Evolutionary conservation across 2,113 vertebrate species (phyloP).

Genomic region (Acanthisitta chloris): DNA sequence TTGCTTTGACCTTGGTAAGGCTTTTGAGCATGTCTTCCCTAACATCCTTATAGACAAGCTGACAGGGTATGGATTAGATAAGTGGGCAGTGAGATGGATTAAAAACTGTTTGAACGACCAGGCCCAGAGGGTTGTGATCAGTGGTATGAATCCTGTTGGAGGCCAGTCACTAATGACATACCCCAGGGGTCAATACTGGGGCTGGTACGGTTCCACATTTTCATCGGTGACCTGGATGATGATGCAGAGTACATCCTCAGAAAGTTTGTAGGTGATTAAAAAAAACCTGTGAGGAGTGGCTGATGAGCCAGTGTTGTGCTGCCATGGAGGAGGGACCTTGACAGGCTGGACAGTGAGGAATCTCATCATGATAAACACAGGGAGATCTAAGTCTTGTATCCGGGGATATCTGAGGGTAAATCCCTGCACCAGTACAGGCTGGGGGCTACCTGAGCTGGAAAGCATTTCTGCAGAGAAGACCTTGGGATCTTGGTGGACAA

Average conservation of each 20-base stretch:
- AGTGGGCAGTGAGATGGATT: neutral
- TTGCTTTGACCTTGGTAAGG: neutral
- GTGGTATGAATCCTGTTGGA: neutral
- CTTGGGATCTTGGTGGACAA: neutral
- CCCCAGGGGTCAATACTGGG: neutral
- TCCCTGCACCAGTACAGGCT: neutral
- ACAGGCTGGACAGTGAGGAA: neutral
- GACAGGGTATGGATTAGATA: neutral
- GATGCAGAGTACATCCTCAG: neutral
- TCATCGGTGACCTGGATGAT: neutral
- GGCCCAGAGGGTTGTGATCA: neutral
- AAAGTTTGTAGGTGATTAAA: neutral
- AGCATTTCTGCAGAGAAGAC: neutral
- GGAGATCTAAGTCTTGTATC: neutral
- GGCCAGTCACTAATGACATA: neutral
- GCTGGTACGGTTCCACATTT: neutral
- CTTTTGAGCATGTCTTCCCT: neutral
- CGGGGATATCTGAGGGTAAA: neutral
- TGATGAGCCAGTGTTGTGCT: neutral
- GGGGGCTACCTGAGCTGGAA: neutral
- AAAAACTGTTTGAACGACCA: neutral
- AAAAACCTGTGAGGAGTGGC: neutral
- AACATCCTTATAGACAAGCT: neutral
- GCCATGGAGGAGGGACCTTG: neutral
- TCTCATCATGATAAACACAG: neutral